Evolutionary conservation across 2,888 invertebrate species (phyloP).

Genomic region (Lamproptera curius): DNA sequence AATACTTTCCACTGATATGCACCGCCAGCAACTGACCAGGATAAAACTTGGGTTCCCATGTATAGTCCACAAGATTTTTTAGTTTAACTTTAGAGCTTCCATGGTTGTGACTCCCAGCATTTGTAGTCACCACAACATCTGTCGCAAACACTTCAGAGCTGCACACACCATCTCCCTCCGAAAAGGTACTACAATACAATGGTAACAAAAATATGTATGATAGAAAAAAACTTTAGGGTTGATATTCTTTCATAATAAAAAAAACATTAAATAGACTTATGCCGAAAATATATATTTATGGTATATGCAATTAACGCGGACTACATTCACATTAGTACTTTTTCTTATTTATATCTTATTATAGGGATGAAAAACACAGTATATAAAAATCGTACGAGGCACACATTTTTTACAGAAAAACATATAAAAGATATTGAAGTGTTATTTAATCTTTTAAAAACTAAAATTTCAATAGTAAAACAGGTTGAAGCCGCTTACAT

Average conservation of each 20-base stretch:
- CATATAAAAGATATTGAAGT: too few species aligned
- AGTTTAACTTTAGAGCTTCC: slow-evolving; percentile 94
- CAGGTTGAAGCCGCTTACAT: slow-evolving; percentile 56
- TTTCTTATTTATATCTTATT: too few species aligned
- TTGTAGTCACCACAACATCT: slow-evolving; percentile 84
- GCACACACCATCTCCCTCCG: slow-evolving; percentile 77
- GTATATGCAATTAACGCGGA: too few species aligned
- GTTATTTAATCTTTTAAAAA: too few species aligned
- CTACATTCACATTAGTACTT: too few species aligned
- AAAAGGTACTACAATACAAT: slow-evolving; percentile 75
- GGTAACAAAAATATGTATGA: background rate
- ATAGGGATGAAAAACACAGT: too few species aligned
- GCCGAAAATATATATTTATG: too few species aligned
- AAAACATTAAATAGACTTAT: too few species aligned
- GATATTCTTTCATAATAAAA: too few species aligned
- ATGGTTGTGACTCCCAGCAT: slow-evolving; percentile 84
- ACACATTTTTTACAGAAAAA: too few species aligned
- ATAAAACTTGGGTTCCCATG: slow-evolving; percentile 94
- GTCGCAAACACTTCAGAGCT: slow-evolving; percentile 76
- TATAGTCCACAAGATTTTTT: slow-evolving; percentile 93
- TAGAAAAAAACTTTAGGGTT: slow-evolving; percentile 21
- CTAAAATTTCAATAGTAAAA: too few species aligned
- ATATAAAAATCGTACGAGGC: too few species aligned
- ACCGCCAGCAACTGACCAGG: slow-evolving; percentile 92
- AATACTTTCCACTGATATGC: slow-evolving; percentile 89